These are phyloP conservation scores for Anoura caudifer DNA, from an alignment of 2,113 vertebrate genomes.

Conservation along the genomic window DNA sequence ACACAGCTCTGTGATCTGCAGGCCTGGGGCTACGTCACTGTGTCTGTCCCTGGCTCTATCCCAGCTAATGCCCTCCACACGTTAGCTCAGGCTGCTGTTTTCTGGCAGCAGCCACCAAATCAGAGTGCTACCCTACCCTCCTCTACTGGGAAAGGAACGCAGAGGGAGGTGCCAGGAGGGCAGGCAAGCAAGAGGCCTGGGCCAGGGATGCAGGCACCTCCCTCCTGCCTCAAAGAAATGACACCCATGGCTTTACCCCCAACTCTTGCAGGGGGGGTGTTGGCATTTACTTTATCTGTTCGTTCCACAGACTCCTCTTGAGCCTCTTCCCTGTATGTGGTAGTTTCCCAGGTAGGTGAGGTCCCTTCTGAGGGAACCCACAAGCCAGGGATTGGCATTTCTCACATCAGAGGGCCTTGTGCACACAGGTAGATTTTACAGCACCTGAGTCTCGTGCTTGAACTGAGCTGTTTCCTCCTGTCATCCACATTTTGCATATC, in stretches of 20 bases:
- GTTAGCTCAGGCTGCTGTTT: background rate
- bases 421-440: background rate
- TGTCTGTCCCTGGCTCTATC: background rate
- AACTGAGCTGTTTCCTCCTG: background rate
- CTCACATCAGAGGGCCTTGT: background rate
- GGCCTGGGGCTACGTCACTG: accelerated
- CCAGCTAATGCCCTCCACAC: background rate
- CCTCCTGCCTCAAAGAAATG: background rate
- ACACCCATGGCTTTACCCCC: accelerated
- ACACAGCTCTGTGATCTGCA: accelerated
- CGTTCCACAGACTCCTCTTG: background rate
- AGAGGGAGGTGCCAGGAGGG: accelerated
- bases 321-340: background rate
- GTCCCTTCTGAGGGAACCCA: background rate
- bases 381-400: background rate
- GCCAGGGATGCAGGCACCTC: background rate
- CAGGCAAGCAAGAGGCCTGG: accelerated
- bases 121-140: background rate
- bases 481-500: accelerated
- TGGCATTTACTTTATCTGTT: background rate
- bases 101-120: background rate
- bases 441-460: accelerated
- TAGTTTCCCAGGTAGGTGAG: background rate
- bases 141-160: background rate
- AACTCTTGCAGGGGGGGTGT: accelerated